Conservation (phyloP, 1,140 invertebrate genomes). For the Pantala flavescens region DNA sequence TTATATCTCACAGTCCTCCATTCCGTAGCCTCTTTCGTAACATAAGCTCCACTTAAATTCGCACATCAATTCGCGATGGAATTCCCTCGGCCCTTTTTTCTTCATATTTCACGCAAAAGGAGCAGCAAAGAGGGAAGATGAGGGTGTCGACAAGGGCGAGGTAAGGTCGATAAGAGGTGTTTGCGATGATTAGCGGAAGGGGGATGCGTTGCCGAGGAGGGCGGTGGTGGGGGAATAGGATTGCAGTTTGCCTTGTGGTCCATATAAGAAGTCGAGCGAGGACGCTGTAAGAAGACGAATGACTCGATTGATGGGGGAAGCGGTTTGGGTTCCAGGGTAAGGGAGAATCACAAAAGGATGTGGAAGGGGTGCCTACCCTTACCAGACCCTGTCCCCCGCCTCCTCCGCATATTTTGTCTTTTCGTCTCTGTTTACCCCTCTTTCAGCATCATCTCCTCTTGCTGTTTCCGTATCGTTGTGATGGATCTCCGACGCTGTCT, state of each 20-base stretch:
- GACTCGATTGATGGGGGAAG: background rate
- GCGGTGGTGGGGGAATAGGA: background rate
- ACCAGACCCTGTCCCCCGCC: background rate
- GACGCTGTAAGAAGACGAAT: background rate
- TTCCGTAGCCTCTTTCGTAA: no score
- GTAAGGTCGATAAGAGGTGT: background rate
- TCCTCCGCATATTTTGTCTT: background rate
- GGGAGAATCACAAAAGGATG: background rate
- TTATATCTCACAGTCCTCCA: no score
- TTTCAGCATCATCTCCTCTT: no score
- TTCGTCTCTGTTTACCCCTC: background rate
- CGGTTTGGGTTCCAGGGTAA: background rate
- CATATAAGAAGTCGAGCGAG: conserved; percentile 8
- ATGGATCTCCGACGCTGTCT: no score
- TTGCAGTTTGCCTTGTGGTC: conserved; percentile 7
- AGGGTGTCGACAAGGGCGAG: background rate
- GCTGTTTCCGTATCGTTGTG: no score
- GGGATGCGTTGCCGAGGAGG: background rate
- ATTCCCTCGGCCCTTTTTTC: no score
- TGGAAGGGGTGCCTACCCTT: background rate
- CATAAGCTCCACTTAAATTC: no score
- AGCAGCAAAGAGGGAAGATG: background rate
- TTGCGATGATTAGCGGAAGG: background rate
- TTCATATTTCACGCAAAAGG: no score
- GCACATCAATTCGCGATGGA: no score